Base-by-base conservation (phyloP, 2,888 invertebrate genomes). In the Agelastica alni region DNA sequence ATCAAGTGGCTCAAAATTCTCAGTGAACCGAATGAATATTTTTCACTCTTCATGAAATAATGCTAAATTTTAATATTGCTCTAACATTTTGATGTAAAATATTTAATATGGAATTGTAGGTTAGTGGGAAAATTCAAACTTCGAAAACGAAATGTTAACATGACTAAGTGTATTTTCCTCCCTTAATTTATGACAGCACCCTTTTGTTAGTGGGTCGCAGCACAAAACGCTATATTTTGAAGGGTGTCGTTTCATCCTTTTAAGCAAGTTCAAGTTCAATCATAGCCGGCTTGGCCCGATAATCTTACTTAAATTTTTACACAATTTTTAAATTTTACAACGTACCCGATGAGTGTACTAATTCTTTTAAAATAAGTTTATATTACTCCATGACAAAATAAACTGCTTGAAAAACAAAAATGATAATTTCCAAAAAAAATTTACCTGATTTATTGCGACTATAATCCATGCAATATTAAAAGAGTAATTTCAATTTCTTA, bases 181-280 rank as follows among this genome's bases (percentile, higher is more conserved):
- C 41, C 49, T 49, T 31, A 42, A 51, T 36, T 41, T 44, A 51
- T 45, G 34, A 30, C 20, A 7, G 42, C 56, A 47, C 43, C 51
- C 45, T 43, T 31, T 18, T 36, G 37, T 51, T 51, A 56, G 18
- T 56, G 51, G 56, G 56, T 56, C 56, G 51, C 42, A 42, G 47
- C 37, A 32, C 36, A 42, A 43, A 47, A 48, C 42, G 46, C 36
- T 42, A 37, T 28, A 56, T 56, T 30, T 22, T 34, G 30, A 37
- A 42, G 56, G 56, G 46, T 56, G 56, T 12, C 41, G 26, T 41
- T 42, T 51, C 43, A 49, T 49, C 56, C 56, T 46, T 18, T 45
- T 47, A 14, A 28, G 42, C 47, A 51, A 56, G 51, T 56, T 56
- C 56, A 56, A 51, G 56, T 56, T 56, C 55, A 55, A 18, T 28